Evolutionary conservation across 2,888 invertebrate genomes (phyloP).

Genomic region (Chrysolina haemoptera): DNA sequence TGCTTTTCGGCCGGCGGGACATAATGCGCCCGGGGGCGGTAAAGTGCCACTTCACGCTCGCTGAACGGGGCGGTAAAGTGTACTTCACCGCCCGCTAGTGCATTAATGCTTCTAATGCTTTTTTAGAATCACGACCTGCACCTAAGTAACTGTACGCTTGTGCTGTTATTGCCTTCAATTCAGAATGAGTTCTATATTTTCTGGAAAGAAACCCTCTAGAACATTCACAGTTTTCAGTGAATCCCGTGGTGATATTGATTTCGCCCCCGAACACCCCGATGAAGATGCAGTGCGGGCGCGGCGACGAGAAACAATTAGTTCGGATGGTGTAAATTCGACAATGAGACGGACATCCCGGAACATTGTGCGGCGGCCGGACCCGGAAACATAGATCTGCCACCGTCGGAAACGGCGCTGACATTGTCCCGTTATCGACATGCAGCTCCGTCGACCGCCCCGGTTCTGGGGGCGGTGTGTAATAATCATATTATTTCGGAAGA

Average conservation of each 20-base stretch:
- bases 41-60: no score
- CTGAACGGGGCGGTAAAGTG: no score
- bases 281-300: constrained; percentile 20
- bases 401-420: constrained; percentile 62
- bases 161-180: no score
- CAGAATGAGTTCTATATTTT: no score
- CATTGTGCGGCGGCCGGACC: constrained; percentile 55
- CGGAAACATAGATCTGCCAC: constrained; percentile 64
- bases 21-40: no score
- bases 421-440: constrained; percentile 65
- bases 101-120: no score
- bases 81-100: no score
- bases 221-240: no score
- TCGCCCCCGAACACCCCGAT: background rate
- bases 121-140: no score
- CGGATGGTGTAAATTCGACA: constrained; percentile 52
- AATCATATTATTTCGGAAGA: constrained; percentile 64
- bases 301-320: constrained; percentile 48
- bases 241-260: background rate
- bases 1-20: no score
- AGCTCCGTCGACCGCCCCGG: constrained; percentile 51
- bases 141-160: no score
- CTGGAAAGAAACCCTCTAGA: no score
- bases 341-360: constrained; percentile 59
- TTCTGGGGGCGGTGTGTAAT: constrained; percentile 54